phyloP scores from a whole-genome alignment of 2,113 vertebrate species.

The Ailurus styani region DNA sequence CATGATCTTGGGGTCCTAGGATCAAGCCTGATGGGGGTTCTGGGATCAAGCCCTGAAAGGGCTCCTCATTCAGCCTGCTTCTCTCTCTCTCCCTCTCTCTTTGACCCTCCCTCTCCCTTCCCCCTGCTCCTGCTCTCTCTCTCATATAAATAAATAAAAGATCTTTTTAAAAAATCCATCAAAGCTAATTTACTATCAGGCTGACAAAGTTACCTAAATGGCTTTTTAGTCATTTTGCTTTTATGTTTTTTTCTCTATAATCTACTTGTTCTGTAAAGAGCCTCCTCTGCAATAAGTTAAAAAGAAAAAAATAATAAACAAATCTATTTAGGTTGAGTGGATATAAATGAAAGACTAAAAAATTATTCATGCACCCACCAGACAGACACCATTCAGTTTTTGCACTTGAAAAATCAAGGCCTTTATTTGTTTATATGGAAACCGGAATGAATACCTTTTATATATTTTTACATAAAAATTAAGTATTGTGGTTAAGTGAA shows the following conservation, averaged over 20 bases:
- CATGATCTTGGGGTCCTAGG: no score
- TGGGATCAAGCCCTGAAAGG: neutral
- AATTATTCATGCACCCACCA: neutral
- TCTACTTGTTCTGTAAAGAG: neutral
- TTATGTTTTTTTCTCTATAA: neutral
- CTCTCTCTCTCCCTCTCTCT: neutral
- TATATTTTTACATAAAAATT: constrained; percentile 10
- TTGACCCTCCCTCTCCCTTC: neutral
- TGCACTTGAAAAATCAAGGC: constrained; percentile 37
- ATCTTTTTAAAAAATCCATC: neutral
- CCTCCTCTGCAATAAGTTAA: neutral
- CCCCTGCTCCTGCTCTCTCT: neutral
- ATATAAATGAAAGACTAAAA: neutral
- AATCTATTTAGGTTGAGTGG: neutral
- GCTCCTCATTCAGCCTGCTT: neutral
- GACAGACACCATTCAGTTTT: neutral
- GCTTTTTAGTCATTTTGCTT: neutral
- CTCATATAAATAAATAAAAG: neutral
- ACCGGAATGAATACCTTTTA: neutral
- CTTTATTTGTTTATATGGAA: neutral
- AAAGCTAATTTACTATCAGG: neutral
- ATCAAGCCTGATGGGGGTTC: no score
- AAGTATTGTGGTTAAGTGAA: neutral
- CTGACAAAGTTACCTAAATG: neutral
- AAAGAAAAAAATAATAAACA: neutral